Base-by-base conservation (phyloP, 2,797 vertebrate species). In the Podargus strigoides region DNA sequence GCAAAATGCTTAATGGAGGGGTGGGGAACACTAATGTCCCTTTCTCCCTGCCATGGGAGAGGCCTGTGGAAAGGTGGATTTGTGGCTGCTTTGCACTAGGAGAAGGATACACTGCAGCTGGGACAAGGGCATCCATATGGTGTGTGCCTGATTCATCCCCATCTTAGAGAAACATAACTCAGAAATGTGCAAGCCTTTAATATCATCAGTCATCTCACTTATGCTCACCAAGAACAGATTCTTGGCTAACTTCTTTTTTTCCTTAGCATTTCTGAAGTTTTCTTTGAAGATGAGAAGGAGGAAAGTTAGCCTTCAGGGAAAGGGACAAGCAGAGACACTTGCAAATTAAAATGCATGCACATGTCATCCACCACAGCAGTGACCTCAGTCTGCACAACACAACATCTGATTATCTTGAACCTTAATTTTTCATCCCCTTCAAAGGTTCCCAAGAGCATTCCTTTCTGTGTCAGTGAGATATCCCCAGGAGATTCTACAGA, bases 271-370 rank as follows among this genome's bases (percentile, higher is more conserved):
- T 34, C 39, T 34, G 41, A 17, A 56, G 49, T 41, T 90, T 93
- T 55, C 89, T 96, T 94, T 96, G 80, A 96, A 74, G 79, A 83
- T 86, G 73, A 94, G 64, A 81, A 82, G 59, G 79, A 41, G 42
- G 79, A 41, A 89, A 93, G 47, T 49, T 56, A 66, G 68, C 95
- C 94, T 97, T 89, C 76, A 50, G 93, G 82, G 78, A 96, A 81
- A 91, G 74, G 85, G 75, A 84, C 86, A 91, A 94, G 93, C 79
- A 96, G 66, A 96, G 86, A 84, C 87, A 86, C 56, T 80, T 74
- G 46, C 85, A 82, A 87, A 86, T 64, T 49, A 81, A 96, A 96
- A 86, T 39, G 37, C 46, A 10, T 1, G 34, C 55, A 91, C 20
- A 39, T 12, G 23, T 80, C 87, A 93, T 52, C 63, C 41, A 59